phyloP scores from a whole-genome alignment of 1,140 invertebrate genomes.

The Popillia japonica region DNA sequence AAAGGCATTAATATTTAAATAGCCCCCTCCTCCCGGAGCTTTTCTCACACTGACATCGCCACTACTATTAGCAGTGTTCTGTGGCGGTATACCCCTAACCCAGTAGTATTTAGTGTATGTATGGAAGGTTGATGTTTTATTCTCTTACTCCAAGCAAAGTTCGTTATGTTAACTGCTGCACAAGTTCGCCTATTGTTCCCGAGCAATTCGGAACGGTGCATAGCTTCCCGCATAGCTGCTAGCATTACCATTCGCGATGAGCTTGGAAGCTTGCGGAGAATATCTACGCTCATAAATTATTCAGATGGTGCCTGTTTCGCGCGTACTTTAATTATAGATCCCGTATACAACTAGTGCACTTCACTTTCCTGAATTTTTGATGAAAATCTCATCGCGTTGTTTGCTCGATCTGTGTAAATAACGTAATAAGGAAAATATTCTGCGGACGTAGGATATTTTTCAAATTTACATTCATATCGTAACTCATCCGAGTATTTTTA shows the following conservation, averaged over 20 bases:
- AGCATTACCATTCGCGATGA: background rate
- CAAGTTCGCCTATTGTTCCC: constrained; percentile 7
- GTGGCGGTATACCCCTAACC: background rate
- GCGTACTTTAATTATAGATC: constrained; percentile 6
- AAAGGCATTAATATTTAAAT: constrained; percentile 19
- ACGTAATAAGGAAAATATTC: too few relatives aligned
- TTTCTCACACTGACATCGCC: background rate
- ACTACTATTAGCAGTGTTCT: background rate
- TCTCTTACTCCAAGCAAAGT: background rate
- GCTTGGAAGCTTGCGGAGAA: background rate
- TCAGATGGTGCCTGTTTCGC: background rate
- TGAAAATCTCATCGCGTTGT: background rate
- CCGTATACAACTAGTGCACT: background rate
- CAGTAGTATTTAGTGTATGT: background rate
- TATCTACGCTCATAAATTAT: background rate
- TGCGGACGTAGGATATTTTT: too few relatives aligned
- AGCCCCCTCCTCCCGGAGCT: background rate
- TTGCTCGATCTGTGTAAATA: too few relatives aligned
- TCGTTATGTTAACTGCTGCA: background rate
- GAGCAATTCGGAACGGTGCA: background rate
- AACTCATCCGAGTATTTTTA: too few relatives aligned
- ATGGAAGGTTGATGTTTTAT: background rate
- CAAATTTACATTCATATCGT: too few relatives aligned
- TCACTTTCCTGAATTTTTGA: background rate
- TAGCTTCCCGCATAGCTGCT: background rate